Evolutionary conservation across 2,113 vertebrate species (phyloP), one percentile per base, ranked within the genome.

Genomic region (Xyliphius kryptos): DNA sequence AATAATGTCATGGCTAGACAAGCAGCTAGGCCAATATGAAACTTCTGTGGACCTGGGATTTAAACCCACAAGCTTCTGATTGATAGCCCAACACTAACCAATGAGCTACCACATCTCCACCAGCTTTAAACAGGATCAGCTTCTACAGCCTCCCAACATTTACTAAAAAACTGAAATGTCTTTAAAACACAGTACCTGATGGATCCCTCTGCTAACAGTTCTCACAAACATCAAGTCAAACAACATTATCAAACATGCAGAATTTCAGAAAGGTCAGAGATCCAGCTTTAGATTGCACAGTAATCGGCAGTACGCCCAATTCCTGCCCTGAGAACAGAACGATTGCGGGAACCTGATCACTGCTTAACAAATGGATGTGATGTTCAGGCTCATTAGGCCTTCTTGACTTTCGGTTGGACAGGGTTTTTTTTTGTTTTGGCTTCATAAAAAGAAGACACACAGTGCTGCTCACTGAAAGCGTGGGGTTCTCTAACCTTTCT

Each of bases 401-500:
- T 14, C 36, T 26, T 20, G 17, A 12, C 3, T 13, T 48, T 14
- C 15, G n/a, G 50, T 44, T 49, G 14, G 50, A n/a, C 21, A 19
- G 21, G 1, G 26, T 26, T 7, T 26, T 38, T 19, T 17, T 13
- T 9, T 44, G 11, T 20, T 41, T 56, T 51, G 13, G 13, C 12
- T 13, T 43, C 40, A 22, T 19, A 16, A 63, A 61, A 63, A 59
- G 46, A n/a, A 75, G 55, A 69, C 54, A 66, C 22, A 68, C 20
- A 55, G 70, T 67, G 68, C 55, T 67, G 72, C 79, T 79, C 79
- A 82, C 81, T 80, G 81, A 84, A 84, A 85, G 83, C 83, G 76
- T 78, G 86, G 87, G 40, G 82, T 85, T 86, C 87, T 89, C 87
- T 88, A 87, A 89, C 87, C 87, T 89, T 87, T 87, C 86, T 86